Evolutionary conservation across 2,113 vertebrate genomes (phyloP), one percentile per base, ranked within the genome.

Genomic region (Acinonyx jubatus): DNA sequence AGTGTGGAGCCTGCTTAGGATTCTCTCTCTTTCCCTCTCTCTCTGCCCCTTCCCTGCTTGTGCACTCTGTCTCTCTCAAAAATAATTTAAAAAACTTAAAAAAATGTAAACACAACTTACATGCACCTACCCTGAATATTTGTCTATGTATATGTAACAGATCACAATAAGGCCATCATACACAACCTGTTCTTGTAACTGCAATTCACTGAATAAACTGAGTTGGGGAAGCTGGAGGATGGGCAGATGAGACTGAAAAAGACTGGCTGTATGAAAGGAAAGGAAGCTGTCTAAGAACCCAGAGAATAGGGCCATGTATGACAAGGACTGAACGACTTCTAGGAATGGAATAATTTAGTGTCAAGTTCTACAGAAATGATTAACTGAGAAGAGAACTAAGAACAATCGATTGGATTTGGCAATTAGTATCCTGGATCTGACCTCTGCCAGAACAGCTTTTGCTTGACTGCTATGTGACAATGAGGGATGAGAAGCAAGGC

Each of bases 311-410:
- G 29, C 25, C 15, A 65, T 3, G 11, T 29, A 31, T 78, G 65
- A 63, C 9, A 86, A 85, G n/a, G 68, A 27, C 3, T 55, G 11
- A 82, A 50, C 48, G 5, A 48, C 29, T 76, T 79, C 86, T n/a
- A 41, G 15, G 23, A 94, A 33, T 81, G 15, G 78, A 71, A 80
- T 91, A 66, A 84, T 93, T 91, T 86, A 33, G 63, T 89, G 84
- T 92, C 23, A 86, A 89, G 92, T 95, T 13, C 16, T 73, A 61
- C 50, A 89, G 81, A 73, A 73, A 18, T 69, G 41, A 82, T 96
- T 89, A 65, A 76, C 31, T 31, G 25, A 33, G 61, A 69, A 45
- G 18, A 80, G 29, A 66, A 50, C n/a, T 63, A 61, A n/a, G 69
- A 71, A 48, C 23, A 89, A 52, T 31, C 3, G 3, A 7, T 38